These are phyloP conservation scores for Liodrosophila aerea DNA, from an alignment of 2,888 invertebrate species.

Conservation along the genomic window DNA sequence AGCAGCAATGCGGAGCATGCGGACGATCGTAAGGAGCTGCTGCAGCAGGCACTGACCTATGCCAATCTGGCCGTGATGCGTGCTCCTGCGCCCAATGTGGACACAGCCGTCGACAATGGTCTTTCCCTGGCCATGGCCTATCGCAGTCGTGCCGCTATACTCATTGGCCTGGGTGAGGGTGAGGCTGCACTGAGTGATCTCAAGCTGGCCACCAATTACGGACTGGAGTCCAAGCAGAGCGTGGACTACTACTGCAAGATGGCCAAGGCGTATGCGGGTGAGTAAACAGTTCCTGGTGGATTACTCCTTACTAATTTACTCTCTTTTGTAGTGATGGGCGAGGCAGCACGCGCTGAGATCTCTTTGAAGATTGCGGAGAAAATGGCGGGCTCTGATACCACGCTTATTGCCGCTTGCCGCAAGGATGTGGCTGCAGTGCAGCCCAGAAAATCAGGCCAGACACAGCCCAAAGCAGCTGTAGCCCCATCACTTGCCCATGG, in stretches of 20 bases:
- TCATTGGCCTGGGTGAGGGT: conserved; percentile 85
- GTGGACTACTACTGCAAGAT: conserved; percentile 88
- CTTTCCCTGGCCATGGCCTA: conserved; percentile 86
- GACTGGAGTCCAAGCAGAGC: conserved; percentile 85
- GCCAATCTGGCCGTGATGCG: conserved; percentile 89
- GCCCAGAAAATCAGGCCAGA: conserved; percentile 37
- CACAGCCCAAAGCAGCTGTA: not conserved
- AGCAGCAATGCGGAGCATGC: conserved; percentile 80
- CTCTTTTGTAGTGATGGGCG: conserved; percentile 84
- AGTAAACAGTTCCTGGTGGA: too few species aligned
- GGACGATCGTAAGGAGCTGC: conserved; percentile 51
- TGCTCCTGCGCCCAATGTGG: conserved; percentile 85
- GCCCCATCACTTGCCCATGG: conserved; percentile 83
- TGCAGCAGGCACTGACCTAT: conserved; percentile 85
- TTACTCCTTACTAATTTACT: too few species aligned
- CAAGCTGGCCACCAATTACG: conserved; percentile 86
- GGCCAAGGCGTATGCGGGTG: conserved; percentile 86
- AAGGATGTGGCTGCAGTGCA: conserved; percentile 82
- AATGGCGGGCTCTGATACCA: conserved; percentile 83
- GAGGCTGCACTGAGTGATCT: conserved; percentile 87
- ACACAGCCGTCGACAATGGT: conserved; percentile 85
- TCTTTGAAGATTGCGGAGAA: conserved; percentile 86
- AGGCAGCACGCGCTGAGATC: conserved; percentile 86
- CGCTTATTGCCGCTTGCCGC: conserved; percentile 81
- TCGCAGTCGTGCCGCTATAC: conserved; percentile 86